Conservation (phyloP, 1,140 invertebrate species). For the Drosophila setifemur region DNA sequence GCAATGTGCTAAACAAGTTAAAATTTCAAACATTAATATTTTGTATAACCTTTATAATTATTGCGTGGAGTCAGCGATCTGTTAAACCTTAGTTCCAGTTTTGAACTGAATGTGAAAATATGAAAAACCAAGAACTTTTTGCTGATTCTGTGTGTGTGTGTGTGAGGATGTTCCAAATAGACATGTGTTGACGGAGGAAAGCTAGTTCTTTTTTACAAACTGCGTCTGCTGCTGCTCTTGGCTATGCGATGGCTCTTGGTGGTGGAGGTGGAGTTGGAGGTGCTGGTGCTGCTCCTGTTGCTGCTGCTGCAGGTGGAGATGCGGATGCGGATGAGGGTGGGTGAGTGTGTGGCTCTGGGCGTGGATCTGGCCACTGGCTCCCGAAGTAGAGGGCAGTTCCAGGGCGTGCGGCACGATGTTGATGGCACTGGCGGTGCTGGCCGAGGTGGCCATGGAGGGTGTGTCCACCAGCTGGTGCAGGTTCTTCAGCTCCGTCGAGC, state of each 20-base stretch:
- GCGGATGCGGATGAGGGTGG: conserved; percentile 65
- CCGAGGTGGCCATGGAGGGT: conserved; percentile 66
- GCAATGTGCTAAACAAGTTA: conserved; percentile 75
- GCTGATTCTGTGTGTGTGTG: neutral
- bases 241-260: conserved; percentile 41
- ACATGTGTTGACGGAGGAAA: conserved; percentile 49
- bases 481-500: conserved; percentile 83
- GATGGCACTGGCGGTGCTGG: conserved; percentile 67
- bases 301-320: conserved; percentile 65
- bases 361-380: conserved; percentile 2
- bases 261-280: no score
- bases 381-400: conserved; percentile 56
- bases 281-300: conserved; percentile 41
- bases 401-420: conserved; percentile 51
- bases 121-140: conserved; percentile 52
- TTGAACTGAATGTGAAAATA: conserved; percentile 61
- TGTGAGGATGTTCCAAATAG: neutral
- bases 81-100: conserved; percentile 68
- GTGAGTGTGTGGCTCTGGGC: conserved; percentile 42
- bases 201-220: conserved; percentile 55
- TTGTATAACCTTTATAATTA: conserved; percentile 47
- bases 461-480: conserved; percentile 81
- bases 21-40: conserved; percentile 74
- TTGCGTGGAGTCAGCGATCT: conserved; percentile 64
- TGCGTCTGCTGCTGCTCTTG: conserved; percentile 31